Evolutionary conservation across 1,140 invertebrate genomes (phyloP), one percentile per base, ranked within the genome.

Genomic region (Macrotrachela quadricornifera): DNA sequence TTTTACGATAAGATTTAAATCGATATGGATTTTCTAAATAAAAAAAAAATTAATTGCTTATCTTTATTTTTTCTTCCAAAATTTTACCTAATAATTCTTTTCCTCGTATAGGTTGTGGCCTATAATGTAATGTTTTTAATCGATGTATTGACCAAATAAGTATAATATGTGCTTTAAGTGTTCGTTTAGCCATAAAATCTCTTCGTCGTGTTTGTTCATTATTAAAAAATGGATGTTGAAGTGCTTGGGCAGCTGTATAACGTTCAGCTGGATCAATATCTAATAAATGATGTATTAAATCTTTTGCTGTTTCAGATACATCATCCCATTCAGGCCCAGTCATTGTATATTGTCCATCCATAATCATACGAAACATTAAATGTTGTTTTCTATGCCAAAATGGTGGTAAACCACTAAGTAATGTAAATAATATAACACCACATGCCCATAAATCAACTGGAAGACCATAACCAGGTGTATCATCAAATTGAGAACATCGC

Each of bases 331-430:
- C 88, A 9, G 92, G 87, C 18, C 61, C 66, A n/a, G 59, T 59
- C 60, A 75, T 74, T 42, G 63, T 58, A 59, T 72, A 75, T 68
- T 87, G 88, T 60, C 90, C 91, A 71, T 96, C 87, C 87, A 97
- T 96, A 57, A 97, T 96, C 70, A 92, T 88, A 51, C 92, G 73
- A 59, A 97, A 72, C 91, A 97, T 97, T 30, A 92, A 77, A 81
- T 95, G 90, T 75, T 96, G 91, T 69, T 95, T 95, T 17, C 91
- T 77, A 71, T 99, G 90, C 87, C 91, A 99, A 74, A 99, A 99
- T n/a, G 94, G 94, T 45, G 92, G 92, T 70, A 87, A 95, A 9
- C 92, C 94, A 50, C 94, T 87, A 54, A 97, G 70, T 75, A 96
- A 71, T 40, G 91, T 95, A 65, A 88, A 96, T 86, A 96, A 92